phyloP scores from a whole-genome alignment of 2,113 vertebrate genomes.

The Megaleporinus macrocephalus region DNA sequence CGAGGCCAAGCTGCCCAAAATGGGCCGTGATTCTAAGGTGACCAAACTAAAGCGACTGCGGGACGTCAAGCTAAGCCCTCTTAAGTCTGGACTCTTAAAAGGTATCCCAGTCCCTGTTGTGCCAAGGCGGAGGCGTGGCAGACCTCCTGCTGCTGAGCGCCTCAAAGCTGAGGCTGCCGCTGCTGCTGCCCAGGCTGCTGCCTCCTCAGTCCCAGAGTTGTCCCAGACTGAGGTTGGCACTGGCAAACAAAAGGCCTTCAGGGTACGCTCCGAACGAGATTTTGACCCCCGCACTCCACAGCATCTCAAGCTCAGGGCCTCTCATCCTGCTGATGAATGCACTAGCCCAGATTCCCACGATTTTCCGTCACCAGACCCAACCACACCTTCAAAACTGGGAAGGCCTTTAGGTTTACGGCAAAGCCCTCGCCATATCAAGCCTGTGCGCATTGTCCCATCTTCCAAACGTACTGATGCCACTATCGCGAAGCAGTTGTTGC shows the following conservation, averaged over 20 bases:
- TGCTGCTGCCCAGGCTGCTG: constrained; percentile 65
- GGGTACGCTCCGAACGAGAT: constrained; percentile 80
- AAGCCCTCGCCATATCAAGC: constrained; percentile 93
- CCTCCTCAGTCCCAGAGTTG: constrained; percentile 67
- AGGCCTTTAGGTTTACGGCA: constrained; percentile 82
- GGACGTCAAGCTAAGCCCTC: constrained; percentile 88
- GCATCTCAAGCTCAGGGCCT: constrained; percentile 61
- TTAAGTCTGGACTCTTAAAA: constrained; percentile 93
- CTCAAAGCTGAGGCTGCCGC: constrained; percentile 82
- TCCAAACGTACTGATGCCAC: constrained; percentile 94
- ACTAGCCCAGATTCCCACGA: constrained; percentile 62
- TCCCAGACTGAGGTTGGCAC: constrained; percentile 61
- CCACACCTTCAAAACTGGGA: constrained; percentile 79
- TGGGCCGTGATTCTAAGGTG: constrained; percentile 72
- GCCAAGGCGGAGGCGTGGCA: constrained; percentile 84
- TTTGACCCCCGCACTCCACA: constrained; percentile 64
- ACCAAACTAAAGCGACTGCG: constrained; percentile 90
- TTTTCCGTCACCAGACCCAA: constrained; percentile 64
- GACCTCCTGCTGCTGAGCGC: constrained; percentile 91
- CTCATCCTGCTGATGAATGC: constrained; percentile 52
- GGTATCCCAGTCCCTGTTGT: constrained; percentile 80
- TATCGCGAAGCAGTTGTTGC: constrained; percentile 95
- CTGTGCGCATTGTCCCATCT: constrained; percentile 91
- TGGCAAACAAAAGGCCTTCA: constrained; percentile 86
- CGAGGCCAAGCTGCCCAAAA: constrained; percentile 68